Base-by-base conservation (phyloP, 1,140 invertebrate species). In the Fopius arisanus region DNA sequence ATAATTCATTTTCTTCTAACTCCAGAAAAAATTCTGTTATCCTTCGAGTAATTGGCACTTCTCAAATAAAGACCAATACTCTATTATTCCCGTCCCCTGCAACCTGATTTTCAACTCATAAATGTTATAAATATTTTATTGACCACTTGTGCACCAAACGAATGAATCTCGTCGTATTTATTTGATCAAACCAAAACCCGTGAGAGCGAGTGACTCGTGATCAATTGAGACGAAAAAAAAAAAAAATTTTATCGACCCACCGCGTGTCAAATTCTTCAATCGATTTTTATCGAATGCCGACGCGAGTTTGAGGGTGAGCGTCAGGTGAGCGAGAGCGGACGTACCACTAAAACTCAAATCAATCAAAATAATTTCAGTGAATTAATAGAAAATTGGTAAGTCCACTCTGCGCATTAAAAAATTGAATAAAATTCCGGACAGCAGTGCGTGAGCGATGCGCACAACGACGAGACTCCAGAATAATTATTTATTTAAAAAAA, bases 361-460 rank as follows among this genome's bases (percentile, higher is more conserved):
- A 21, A 70, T 31, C 14, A 51, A 14, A 51, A 12, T 16, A 51
- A 23, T 31, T 62, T 37, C 21, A 43, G 5, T 43, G 37, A 26
- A 43, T 43, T n/a, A 26, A 0, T 54, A 37, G 41, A 41, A 41
- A 41, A 14, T 63, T 63, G 54, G 40, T 43, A 37, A 14, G 41
- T 73, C 28, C 63, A 33, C 41, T 54, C 62, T 40, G 37, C 26
- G 23, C 62, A 67, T 31, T 54, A 59, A 65, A 33, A 28, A 31
- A 29, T 14, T 14, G 7, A 59, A 70, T 19, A 19, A 37, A 33
- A 9, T 59, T 26, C 19, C 19, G 33, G 40, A 37, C 69, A 70
- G 68, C 73, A 74, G 67, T 74, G 67, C 63, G 67, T 70, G 73
- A 74, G 67, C 40, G 67, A 69, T 59, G 48, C 37, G 67, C 59